phyloP scores from a whole-genome alignment of 2,113 vertebrate species.

The Elanus axillaris region DNA sequence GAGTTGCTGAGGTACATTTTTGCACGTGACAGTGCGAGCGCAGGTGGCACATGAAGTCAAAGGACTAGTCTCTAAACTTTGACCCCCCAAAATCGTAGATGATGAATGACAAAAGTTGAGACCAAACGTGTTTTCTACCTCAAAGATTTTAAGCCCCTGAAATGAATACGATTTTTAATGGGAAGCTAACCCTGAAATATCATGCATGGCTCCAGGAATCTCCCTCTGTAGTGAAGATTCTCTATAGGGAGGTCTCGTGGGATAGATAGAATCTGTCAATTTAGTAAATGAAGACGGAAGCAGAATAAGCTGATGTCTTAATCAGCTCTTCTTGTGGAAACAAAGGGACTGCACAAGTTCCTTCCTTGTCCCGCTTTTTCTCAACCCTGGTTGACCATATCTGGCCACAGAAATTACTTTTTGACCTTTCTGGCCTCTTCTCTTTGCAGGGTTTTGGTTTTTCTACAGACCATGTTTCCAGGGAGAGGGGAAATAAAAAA shows the following conservation, averaged over 20 bases:
- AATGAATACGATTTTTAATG: neutral
- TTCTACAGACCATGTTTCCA: neutral
- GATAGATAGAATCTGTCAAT: conserved; percentile 7
- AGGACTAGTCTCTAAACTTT: neutral
- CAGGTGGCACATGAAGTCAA: neutral
- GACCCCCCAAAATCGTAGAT: neutral
- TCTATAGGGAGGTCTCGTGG: neutral
- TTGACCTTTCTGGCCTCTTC: neutral
- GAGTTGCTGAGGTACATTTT: neutral
- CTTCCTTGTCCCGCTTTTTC: neutral
- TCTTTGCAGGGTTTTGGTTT: neutral
- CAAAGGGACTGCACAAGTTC: neutral
- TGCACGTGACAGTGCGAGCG: fast-evolving
- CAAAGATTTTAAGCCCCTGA: neutral
- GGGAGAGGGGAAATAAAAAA: too few species aligned
- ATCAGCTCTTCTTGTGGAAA: neutral
- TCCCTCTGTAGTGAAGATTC: neutral
- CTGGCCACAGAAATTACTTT: neutral
- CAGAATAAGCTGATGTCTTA: neutral
- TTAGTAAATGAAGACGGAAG: conserved; percentile 24
- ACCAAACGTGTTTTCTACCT: neutral
- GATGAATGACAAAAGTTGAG: neutral
- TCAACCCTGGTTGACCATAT: neutral
- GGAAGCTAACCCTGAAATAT: neutral
- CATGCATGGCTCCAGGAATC: neutral